Evolutionary conservation across 2,888 invertebrate genomes (phyloP).

Genomic region (Achlya flavicornis): DNA sequence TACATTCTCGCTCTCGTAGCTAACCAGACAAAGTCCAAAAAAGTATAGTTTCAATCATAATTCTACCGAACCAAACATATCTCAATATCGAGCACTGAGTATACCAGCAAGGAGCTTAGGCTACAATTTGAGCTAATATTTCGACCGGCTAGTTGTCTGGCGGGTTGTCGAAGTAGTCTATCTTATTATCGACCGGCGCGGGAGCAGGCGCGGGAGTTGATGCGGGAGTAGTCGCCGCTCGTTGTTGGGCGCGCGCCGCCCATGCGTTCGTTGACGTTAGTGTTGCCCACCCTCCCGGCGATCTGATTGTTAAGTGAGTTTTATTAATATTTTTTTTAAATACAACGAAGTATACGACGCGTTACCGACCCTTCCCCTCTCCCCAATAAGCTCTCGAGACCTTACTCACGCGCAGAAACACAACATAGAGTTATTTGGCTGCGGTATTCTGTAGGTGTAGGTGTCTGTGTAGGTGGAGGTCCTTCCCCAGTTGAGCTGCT

Average conservation of each 20-base stretch:
- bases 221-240: constrained; percentile 23
- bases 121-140: constrained; percentile 38
- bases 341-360: too few species aligned
- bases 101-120: constrained; percentile 25
- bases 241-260: constrained; percentile 68
- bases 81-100: constrained; percentile 35
- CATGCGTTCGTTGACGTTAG: constrained; percentile 74
- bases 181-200: constrained; percentile 45
- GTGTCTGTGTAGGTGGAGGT: too few species aligned
- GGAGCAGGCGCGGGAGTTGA: background rate
- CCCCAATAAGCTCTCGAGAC: too few species aligned
- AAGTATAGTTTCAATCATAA: too few species aligned
- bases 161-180: constrained; percentile 81
- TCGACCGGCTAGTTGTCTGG: constrained; percentile 60
- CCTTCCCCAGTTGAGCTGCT: too few species aligned
- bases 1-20: too few species aligned
- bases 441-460: too few species aligned
- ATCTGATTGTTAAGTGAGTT: constrained; percentile 34
- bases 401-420: too few species aligned
- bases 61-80: background rate
- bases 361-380: too few species aligned
- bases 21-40: too few species aligned
- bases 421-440: too few species aligned
- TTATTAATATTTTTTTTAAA: too few species aligned
- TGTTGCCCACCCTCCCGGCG: constrained; percentile 73